Base-by-base conservation (phyloP, 2,797 vertebrate species). In the Hippocampus kuda region DNA sequence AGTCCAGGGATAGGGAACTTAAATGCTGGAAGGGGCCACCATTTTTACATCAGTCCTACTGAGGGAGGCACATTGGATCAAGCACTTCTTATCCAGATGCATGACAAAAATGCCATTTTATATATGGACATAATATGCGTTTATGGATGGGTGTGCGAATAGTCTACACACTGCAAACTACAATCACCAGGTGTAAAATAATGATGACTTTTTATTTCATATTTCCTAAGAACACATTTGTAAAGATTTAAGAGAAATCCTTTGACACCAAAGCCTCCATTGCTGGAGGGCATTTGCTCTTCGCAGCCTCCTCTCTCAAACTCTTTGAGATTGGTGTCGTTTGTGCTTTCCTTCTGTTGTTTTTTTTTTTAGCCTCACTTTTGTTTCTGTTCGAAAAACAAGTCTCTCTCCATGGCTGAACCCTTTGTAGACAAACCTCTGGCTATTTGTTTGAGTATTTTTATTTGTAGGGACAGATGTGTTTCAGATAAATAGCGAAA, bases 301-400 rank as follows among this genome's bases (percentile, higher is more conserved):
- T 71, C 74, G n/a, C 67, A 57, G 72, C 62, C 53, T 65, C 57
- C 70, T 60, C 68, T 60, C 75, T 81, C 46, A 54, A 74, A 72
- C 66, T 73, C 70, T 77, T 57, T 48, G 20, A 70, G 61, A 68
- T 71, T 59, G 66, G 48, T 70, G 74, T 75, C 69, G 57, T 70
- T 70, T 76, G 41, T 71, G 63, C 13, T 61, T 27, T 59, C 42
- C 27, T 30, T 38, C 20, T 67, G 18, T 41, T 9, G 12, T 51
- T n/a, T 63, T 76, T 53, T 74, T 68, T 72, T 16, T 15, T 12
- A 38, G 73, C 34, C 60, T 18, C 22, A 61, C 57, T 57, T 74
- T 68, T 76, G 70, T 70, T 71, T 44, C 62, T 62, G 38, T 75
- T 61, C 15, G 64, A 20, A 73, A 79, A 77, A 53, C 44, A 48